Evolutionary conservation across 92 coral and sea anemone species (phyloP).

Genomic region (Zoanthus gigantus): DNA sequence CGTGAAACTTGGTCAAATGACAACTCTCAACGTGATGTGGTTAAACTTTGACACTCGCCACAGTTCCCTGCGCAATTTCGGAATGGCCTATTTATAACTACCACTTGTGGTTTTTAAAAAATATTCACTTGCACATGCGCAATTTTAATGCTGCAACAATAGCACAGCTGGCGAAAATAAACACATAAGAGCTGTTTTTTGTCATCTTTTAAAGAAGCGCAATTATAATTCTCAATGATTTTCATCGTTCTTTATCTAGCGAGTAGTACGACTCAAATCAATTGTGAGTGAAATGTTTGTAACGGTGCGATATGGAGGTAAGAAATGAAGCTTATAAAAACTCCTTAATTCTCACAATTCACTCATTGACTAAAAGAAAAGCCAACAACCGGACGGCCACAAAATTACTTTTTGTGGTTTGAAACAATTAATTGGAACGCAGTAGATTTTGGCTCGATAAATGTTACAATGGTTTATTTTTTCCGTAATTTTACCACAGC

Average conservation of each 20-base stretch:
- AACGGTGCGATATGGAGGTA: conserved; percentile 91
- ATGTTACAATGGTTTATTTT: not conserved
- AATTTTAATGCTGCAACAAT: conserved; percentile 23
- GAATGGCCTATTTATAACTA: too few relatives aligned
- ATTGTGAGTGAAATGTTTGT: conserved; percentile 64
- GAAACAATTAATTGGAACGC: not conserved
- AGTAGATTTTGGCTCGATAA: not conserved
- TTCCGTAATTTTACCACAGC: too few relatives aligned
- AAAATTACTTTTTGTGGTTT: not conserved
- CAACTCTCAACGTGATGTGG: too few relatives aligned
- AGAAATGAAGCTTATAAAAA: conserved; percentile 3
- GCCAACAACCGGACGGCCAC: not conserved
- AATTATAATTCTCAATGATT: not conserved
- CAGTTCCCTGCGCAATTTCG: too few relatives aligned
- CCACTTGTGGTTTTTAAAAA: too few relatives aligned
- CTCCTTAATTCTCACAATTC: not conserved
- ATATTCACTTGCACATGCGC: conserved; percentile 10
- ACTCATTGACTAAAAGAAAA: not conserved
- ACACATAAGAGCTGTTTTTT: not conserved
- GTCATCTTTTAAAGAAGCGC: not conserved
- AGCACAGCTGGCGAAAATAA: conserved; percentile 32
- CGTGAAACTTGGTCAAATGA: too few relatives aligned
- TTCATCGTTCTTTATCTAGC: not conserved
- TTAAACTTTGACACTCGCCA: too few relatives aligned
- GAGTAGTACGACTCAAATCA: not conserved